phyloP scores from a whole-genome alignment of 2,113 vertebrate genomes.

The Eleginops maclovinus region DNA sequence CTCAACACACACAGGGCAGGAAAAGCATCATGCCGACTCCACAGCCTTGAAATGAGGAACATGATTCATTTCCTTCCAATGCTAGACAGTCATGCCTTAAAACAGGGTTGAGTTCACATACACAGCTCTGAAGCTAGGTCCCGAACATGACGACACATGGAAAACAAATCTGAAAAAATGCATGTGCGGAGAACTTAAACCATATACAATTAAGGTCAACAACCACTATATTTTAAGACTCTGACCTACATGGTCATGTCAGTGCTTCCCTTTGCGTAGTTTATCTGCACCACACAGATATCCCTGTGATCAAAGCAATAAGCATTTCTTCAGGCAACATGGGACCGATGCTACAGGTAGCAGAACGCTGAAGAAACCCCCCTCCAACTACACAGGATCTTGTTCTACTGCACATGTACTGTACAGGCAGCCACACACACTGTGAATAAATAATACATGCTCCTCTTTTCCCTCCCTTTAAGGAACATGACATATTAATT shows the following conservation, averaged over 20 bases:
- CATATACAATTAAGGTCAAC: slow-evolving; percentile 2
- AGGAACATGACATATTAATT: slow-evolving; percentile 67
- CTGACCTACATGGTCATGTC: not conserved
- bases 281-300: not conserved
- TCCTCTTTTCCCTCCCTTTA: slow-evolving; percentile 39
- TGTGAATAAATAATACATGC: slow-evolving; percentile 69
- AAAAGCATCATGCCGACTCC: slow-evolving; percentile 69
- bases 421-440: slow-evolving; percentile 9
- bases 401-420: slow-evolving; percentile 14
- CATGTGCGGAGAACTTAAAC: slow-evolving; percentile 4
- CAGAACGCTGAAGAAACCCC: slow-evolving; percentile 29
- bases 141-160: slow-evolving; percentile 18
- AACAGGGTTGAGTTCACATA: slow-evolving; percentile 42
- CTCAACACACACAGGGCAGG: slow-evolving; percentile 63
- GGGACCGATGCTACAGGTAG: slow-evolving; percentile 46
- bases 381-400: slow-evolving; percentile 34
- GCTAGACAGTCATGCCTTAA: slow-evolving; percentile 49
- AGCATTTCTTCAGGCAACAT: slow-evolving; percentile 6
- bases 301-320: slow-evolving; percentile 30
- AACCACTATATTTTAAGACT: slow-evolving; percentile 1
- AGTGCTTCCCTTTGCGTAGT: not conserved
- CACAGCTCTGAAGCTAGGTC: slow-evolving; percentile 19
- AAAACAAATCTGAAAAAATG: slow-evolving; percentile 5
- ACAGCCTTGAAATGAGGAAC: slow-evolving; percentile 79
- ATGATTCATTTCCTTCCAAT: slow-evolving; percentile 82